Evolutionary conservation across 2,888 invertebrate genomes (phyloP).

Genomic region (Buathra laborator): DNA sequence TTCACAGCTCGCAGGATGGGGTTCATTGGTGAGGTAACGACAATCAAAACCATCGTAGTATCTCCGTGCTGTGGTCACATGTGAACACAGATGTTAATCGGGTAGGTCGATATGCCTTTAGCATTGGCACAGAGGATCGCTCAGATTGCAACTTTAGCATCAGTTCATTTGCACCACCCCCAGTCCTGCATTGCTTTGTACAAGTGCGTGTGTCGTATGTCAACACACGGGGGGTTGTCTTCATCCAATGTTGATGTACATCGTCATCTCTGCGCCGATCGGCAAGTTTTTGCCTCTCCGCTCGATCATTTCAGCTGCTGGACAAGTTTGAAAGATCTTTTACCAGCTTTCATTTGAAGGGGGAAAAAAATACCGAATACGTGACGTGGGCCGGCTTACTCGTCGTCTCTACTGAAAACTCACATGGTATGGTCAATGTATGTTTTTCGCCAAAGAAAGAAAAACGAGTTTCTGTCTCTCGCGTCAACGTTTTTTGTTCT

Average conservation of each 20-base stretch:
- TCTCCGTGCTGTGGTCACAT: constrained; percentile 83
- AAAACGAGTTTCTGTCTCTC: not conserved
- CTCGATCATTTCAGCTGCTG: constrained; percentile 82
- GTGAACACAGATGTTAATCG: constrained; percentile 83
- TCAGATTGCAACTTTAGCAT: constrained; percentile 78
- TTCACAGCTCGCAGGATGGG: constrained; percentile 74
- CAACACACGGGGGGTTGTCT: constrained; percentile 74
- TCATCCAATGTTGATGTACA: constrained; percentile 63
- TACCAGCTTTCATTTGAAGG: constrained; percentile 79
- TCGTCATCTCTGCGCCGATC: constrained; percentile 53
- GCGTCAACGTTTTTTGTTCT: constrained; percentile 60
- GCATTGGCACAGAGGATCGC: constrained; percentile 76
- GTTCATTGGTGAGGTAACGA: constrained; percentile 78
- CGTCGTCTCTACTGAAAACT: constrained; percentile 85
- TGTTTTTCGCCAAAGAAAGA: constrained; percentile 67
- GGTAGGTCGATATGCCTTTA: constrained; percentile 78
- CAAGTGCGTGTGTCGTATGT: constrained; percentile 70
- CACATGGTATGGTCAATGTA: constrained; percentile 83
- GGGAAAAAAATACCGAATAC: constrained; percentile 70
- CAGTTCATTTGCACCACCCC: constrained; percentile 74
- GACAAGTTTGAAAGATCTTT: constrained; percentile 84
- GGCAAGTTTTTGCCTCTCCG: constrained; percentile 70
- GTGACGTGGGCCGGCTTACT: constrained; percentile 83
- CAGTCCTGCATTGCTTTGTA: constrained; percentile 80
- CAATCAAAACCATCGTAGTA: constrained; percentile 84